Base-by-base conservation (phyloP, 2,113 vertebrate species). In the Nicator chloris region DNA sequence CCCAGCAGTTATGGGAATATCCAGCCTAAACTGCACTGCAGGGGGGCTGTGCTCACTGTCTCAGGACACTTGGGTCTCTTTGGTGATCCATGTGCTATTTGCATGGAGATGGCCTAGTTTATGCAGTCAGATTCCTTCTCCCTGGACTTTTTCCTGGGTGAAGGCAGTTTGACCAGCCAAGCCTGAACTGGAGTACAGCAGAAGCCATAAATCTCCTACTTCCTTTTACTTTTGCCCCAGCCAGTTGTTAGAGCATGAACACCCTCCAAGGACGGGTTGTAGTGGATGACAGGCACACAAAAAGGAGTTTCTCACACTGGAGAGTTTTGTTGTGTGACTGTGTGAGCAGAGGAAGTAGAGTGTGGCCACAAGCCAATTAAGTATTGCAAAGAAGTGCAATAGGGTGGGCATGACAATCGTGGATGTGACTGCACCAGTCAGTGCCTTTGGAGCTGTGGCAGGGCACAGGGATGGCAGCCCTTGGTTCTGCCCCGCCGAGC, bases 351-450 rank as follows among this genome's bases (percentile, higher is more conserved):
- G 11, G 10, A 69, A 71, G 28, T 27, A 50, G 71, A 63, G 26
- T 10, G 40, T 10, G 40, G 42, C 9, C 45, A 47, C 45, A 72
- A 65, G 39, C 30, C 9, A n/a, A 40, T 51, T 44, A 22, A 26
- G 27, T 6, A 87, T 27, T 6, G 21, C 31, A 49, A 80, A 69
- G 63, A 61, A 4, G 31, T 15, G 15, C 28, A n/a, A 50, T 15
- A 35, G 11, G 2, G 17, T 31, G 53, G 14, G 9, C 5, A 9
- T 35, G 33, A 20, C 11, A 50, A 15, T 15, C 0, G 1, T 18
- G 37, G 44, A 13, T 1, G 4, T 14, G 39, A 24, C 42, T 70
- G 37, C 11, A 3, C 28, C 0, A 0, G 13, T 40, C 28, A 37
- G 28, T 10, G 35, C 21, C 33, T 66, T 27, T 1, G 3, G 24